A percentile compares a stretch with the other conserved stretches of the same genome.
phyloP scores from a whole-genome alignment of 2,888 invertebrate genomes.

The Aleiodes alternator region DNA sequence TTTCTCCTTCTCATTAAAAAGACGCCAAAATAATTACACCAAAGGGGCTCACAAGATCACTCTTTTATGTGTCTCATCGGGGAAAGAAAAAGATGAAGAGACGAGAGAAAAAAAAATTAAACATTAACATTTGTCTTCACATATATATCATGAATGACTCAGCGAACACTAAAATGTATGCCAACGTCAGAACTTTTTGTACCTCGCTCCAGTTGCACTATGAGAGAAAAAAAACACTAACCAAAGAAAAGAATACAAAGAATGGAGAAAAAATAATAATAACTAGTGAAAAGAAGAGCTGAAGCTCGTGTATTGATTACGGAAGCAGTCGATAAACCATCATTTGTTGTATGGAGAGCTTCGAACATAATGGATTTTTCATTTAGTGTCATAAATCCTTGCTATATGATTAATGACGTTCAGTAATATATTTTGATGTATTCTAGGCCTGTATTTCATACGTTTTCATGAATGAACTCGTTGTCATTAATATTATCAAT shows the following conservation, averaged over 20 bases:
- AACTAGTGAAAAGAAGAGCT: neutral
- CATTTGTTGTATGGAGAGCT: neutral
- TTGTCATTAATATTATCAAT: no score
- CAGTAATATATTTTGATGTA: neutral
- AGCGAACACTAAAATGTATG: neutral
- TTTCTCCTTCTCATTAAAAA: neutral
- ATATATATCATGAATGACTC: neutral
- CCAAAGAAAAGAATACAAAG: neutral
- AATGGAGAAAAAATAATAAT: neutral
- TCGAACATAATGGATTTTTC: neutral
- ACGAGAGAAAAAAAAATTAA: no score
- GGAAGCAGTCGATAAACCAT: constrained; percentile 10
- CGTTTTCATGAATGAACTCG: no score
- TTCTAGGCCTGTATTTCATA: no score
- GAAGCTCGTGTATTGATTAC: neutral
- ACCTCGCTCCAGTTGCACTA: neutral
- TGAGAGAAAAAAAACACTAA: neutral
- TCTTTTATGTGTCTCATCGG: no score
- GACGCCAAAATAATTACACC: neutral
- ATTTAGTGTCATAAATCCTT: constrained; percentile 8
- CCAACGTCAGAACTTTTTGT: constrained; percentile 2
- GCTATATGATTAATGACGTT: neutral
- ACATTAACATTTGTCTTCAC: no score
- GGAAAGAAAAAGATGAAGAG: no score
- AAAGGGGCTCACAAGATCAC: neutral